Base-by-base conservation (phyloP, 2,113 vertebrate genomes). In the Tonatia bakeri region DNA sequence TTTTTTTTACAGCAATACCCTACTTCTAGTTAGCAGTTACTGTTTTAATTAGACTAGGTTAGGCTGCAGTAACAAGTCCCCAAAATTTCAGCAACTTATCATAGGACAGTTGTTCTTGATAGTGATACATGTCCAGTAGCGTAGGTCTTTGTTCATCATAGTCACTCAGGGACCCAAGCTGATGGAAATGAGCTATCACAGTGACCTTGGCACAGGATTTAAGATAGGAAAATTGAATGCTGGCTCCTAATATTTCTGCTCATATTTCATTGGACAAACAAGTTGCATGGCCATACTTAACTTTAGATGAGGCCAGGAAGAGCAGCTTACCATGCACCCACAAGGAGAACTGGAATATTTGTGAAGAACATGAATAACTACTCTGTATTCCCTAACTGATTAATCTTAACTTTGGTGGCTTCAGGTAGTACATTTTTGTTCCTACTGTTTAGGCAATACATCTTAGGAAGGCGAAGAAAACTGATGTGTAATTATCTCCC, bases 41-140 rank as follows among this genome's bases (percentile, higher is more conserved):
- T 87, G 20, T 91, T 95, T 80, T 77, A 76, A 26, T 97, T 38
- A 90, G 88, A 16, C 22, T 89, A 94, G 50, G 10, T 91, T 94
- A 72, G 70, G 67, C 31, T 82, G 13, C 17, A 69, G 0, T 82
- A 85, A 67, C 43, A 64, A 33, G n/a, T 40, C 15, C 38, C 31
- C 33, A 33, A 73, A 50, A 56, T 75, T 59, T 93, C 38, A 69
- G 56, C 28, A 17, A 16, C n/a, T 87, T 79, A 79, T 50, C 43
- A 76, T 7, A 20, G 47, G 45, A 50, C 19, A 52, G 52, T 87
- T 94, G 33, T 73, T 75, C 10, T 77, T 91, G 19, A 5, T 72
- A 87, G 72, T 90, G 70, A 89, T 92, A 22, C 9, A 52, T 87
- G 82, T 87, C n/a, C 33, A 73, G 2, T 36, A 73, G 2, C 64